Percentiles rank a stretch among this genome's conserved stretches.
Evolutionary conservation across 2,797 vertebrate species (phyloP).

Genomic region (Spondyliosoma cantharus): DNA sequence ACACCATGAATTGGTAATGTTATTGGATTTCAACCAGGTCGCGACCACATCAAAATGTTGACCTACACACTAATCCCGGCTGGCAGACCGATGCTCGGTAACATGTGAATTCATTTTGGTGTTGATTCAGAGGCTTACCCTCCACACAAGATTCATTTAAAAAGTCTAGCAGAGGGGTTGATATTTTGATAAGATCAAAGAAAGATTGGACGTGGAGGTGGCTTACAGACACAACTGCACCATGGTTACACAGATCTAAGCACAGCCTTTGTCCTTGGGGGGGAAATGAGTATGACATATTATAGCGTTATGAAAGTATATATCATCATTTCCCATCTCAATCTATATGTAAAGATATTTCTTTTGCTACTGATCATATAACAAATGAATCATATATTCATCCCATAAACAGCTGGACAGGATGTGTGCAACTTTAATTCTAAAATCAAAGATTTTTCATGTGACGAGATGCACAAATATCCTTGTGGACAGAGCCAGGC

Average conservation of each 20-base stretch:
- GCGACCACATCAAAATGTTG: conserved; percentile 80
- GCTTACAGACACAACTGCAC: conserved; percentile 17
- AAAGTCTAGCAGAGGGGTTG: conserved; percentile 41
- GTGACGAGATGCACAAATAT: not conserved
- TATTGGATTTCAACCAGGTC: conserved; percentile 82
- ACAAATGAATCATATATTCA: not conserved
- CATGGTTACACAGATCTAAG: conserved; percentile 9
- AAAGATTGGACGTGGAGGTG: conserved; percentile 49
- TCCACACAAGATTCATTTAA: conserved; percentile 55
- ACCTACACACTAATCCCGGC: conserved; percentile 78
- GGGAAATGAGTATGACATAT: conserved; percentile 28
- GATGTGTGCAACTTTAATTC: not conserved
- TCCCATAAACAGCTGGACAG: not conserved
- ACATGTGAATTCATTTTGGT: conserved; percentile 72
- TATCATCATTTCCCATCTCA: conserved; percentile 10
- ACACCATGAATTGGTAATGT: conserved; percentile 80
- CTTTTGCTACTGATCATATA: not conserved
- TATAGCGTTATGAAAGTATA: conserved; percentile 23
- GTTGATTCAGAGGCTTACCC: conserved; percentile 61
- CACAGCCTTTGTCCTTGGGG: conserved; percentile 47
- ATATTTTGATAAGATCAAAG: conserved; percentile 66
- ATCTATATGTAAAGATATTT: not conserved
- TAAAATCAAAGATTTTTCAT: not conserved
- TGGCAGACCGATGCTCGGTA: conserved; percentile 52
- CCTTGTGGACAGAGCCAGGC: not conserved